Evolutionary conservation across 1,140 invertebrate species (phyloP).

Genomic region (Pentalonia nigronervosa): DNA sequence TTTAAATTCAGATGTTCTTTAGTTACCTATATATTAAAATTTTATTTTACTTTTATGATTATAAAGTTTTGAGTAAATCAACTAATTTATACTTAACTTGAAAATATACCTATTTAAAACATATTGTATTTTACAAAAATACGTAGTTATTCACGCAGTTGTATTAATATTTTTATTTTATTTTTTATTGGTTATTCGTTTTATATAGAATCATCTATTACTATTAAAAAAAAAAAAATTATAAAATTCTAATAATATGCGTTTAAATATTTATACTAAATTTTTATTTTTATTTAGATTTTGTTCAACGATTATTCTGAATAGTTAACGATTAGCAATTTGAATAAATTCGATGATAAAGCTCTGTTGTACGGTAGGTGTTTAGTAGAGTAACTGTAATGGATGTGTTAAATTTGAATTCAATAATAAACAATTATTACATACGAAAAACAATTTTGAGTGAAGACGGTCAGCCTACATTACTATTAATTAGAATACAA

Average conservation of each 20-base stretch:
- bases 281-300: not conserved
- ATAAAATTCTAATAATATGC: not conserved
- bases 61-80: not conserved
- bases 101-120: not conserved
- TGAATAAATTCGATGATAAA: not conserved
- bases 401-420: no score
- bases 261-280: not conserved
- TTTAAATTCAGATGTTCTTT: not conserved
- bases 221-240: not conserved
- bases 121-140: slow-evolving; percentile 1
- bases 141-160: not conserved
- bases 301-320: not conserved
- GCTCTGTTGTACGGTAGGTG: no score
- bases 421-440: no score
- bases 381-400: no score
- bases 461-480: no score
- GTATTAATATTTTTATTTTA: not conserved
- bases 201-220: not conserved
- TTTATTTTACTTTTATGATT: not conserved
- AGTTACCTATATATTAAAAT: not conserved
- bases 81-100: not conserved
- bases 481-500: no score
- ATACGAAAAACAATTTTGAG: no score
- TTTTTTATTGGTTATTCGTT: not conserved
- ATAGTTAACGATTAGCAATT: not conserved